These are phyloP conservation scores for Gallinago paraguaiae DNA, from an alignment of 2,113 vertebrate species.

Conservation along the genomic window DNA sequence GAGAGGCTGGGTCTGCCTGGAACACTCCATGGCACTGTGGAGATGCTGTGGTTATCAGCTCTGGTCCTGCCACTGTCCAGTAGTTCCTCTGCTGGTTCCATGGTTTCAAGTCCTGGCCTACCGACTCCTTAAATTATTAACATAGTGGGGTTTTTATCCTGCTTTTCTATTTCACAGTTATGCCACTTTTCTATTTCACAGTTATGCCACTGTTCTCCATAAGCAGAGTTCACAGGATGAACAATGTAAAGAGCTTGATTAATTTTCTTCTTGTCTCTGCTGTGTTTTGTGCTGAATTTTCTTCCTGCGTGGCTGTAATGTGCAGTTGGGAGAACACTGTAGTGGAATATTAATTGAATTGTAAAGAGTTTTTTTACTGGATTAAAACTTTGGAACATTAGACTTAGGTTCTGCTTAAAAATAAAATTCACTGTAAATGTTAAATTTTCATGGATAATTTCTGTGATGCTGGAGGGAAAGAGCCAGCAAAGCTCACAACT, in stretches of 20 bases:
- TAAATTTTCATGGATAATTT: not conserved
- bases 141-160: not conserved
- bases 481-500: not conserved
- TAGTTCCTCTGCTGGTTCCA: not conserved
- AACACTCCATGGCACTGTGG: not conserved
- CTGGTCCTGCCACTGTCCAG: not conserved
- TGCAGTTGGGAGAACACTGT: not conserved
- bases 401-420: not conserved
- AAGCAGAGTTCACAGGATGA: not conserved
- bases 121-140: not conserved
- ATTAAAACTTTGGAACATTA: not conserved
- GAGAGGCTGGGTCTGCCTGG: not conserved
- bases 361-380: not conserved
- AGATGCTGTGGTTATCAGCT: not conserved
- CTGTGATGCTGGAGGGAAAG: not conserved
- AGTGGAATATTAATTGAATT: not conserved
- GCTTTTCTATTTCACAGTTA: not conserved
- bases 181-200: not conserved
- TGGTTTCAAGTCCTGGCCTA: not conserved
- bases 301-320: not conserved
- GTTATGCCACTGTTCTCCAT: not conserved
- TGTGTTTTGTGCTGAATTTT: not conserved
- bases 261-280: not conserved
- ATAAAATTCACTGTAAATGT: not conserved
- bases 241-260: not conserved